These are phyloP conservation scores for Saguinus midas DNA, from an alignment of 2,113 vertebrate genomes.

Conservation along the genomic window DNA sequence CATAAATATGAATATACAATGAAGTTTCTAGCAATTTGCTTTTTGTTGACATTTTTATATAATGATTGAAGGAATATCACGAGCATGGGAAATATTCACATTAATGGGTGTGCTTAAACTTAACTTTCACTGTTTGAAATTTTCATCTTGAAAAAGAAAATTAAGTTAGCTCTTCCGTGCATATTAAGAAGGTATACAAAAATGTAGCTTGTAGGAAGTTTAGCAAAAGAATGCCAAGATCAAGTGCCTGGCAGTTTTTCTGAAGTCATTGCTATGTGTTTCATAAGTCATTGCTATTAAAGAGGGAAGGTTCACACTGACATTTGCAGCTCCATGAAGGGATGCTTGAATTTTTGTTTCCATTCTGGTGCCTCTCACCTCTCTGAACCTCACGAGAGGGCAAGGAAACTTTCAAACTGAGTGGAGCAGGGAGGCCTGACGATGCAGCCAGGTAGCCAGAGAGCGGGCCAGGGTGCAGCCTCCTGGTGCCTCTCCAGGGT, in stretches of 20 bases:
- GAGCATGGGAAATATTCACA: neutral
- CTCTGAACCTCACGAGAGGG: neutral
- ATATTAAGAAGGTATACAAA: neutral
- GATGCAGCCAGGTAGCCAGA: fast-evolving
- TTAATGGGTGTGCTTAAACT: conserved; percentile 5
- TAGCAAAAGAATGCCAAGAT: neutral
- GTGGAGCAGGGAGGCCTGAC: neutral
- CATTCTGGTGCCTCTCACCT: neutral
- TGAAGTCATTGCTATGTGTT: neutral
- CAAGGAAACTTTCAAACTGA: neutral
- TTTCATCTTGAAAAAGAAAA: neutral
- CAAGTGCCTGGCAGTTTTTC: neutral
- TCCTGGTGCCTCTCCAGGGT: neutral
- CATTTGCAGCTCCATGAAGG: neutral
- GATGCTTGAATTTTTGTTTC: neutral
- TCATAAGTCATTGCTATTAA: neutral
- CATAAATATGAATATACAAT: neutral
- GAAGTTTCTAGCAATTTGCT: neutral
- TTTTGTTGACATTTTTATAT: conserved; percentile 1
- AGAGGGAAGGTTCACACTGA: neutral
- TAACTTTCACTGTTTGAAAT: neutral
- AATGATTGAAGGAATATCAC: neutral
- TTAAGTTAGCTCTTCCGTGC: neutral
- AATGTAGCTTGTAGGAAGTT: neutral
- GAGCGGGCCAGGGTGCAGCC: fast-evolving